Conservation (phyloP, 2,888 invertebrate species). For the Epiblema foenella region DNA sequence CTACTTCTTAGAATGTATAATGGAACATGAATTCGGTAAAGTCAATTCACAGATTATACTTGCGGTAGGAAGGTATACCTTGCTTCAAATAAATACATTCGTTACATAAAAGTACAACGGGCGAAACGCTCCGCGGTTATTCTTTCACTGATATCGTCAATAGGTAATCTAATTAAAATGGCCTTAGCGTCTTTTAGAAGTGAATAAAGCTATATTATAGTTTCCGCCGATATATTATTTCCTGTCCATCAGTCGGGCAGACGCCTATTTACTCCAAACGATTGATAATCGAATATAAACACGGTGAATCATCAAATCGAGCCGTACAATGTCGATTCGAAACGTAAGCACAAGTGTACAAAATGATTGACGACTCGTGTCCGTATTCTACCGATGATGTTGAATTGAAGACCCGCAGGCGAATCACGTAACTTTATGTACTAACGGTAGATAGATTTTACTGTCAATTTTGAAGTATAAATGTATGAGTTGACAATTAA, state of each 20-base stretch:
- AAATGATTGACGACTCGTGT: conserved; percentile 43
- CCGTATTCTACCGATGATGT: conserved; percentile 29
- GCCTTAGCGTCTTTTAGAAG: not conserved
- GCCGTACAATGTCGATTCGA: conserved; percentile 36
- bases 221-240: conserved; percentile 48
- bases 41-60: too few species aligned
- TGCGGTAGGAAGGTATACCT: too few species aligned
- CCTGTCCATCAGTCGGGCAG: conserved; percentile 60
- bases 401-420: not conserved
- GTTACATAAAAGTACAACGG: too few species aligned
- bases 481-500: too few species aligned
- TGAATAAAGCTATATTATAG: conserved; percentile 4
- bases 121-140: too few species aligned
- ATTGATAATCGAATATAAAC: conserved; percentile 72
- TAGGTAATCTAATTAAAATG: not conserved
- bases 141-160: too few species aligned
- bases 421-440: too few species aligned
- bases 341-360: conserved; percentile 30
- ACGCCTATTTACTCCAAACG: conserved; percentile 56
- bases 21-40: too few species aligned
- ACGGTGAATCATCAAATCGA: conserved; percentile 66
- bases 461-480: too few species aligned
- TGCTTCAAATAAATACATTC: too few species aligned
- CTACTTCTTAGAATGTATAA: too few species aligned
- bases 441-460: too few species aligned